phyloP scores from a whole-genome alignment of 2,888 invertebrate species.

The Torymus aiolomorphi region DNA sequence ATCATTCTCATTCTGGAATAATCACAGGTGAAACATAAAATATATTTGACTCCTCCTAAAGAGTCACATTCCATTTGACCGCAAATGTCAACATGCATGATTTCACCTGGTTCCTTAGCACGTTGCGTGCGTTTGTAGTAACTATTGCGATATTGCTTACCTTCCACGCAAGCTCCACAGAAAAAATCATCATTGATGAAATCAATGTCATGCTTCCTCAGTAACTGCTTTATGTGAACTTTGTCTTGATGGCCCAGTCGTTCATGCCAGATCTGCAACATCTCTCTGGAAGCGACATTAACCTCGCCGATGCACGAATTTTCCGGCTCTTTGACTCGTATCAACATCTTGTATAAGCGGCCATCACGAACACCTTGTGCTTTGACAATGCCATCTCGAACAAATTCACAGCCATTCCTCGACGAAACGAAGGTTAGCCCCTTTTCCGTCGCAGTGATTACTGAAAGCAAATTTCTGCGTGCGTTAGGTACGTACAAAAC shows the following conservation, averaged over 20 bases:
- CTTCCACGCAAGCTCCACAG: no score
- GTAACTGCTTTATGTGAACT: constrained; percentile 62
- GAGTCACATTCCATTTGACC: no score
- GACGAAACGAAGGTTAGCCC: constrained; percentile 43
- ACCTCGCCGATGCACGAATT: constrained; percentile 23
- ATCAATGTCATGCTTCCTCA: no score
- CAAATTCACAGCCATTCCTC: constrained; percentile 36
- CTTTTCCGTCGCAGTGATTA: constrained; percentile 45
- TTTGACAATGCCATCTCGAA: constrained; percentile 38
- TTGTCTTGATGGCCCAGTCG: constrained; percentile 69
- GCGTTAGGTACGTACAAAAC: constrained; percentile 48
- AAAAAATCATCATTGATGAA: no score
- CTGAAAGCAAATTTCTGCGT: constrained; percentile 49
- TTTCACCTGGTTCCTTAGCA: no score
- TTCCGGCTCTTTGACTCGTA: constrained; percentile 16
- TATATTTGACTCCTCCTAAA: no score
- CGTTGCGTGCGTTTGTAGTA: no score
- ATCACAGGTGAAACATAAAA: no score
- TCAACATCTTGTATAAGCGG: constrained; percentile 37
- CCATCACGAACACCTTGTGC: constrained; percentile 41
- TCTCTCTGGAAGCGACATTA: constrained; percentile 38
- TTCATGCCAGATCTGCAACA: constrained; percentile 65
- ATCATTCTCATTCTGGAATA: no score
- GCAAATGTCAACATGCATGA: no score
- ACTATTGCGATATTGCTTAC: no score